Percentiles rank a stretch among this genome's conserved stretches.
Conservation (phyloP, 2,888 invertebrate species). For the Globia sparganii region DNA sequence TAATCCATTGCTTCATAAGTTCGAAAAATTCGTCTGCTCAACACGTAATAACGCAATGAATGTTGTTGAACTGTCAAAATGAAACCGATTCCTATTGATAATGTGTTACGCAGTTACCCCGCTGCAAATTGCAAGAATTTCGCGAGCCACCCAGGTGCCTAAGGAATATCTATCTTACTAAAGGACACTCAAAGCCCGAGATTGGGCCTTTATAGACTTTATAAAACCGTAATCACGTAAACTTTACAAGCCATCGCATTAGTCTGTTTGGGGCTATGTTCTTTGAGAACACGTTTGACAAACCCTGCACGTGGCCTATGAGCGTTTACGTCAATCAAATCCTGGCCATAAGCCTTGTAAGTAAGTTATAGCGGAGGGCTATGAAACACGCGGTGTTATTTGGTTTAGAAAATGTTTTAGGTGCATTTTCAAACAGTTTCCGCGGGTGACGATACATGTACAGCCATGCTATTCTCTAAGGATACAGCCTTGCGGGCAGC, state of each 20-base stretch:
- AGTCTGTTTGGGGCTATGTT: constrained; percentile 32
- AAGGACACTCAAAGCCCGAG: not conserved
- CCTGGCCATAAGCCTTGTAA: constrained; percentile 65
- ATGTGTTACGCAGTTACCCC: too few relatives aligned
- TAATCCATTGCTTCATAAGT: too few relatives aligned
- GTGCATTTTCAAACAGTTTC: not conserved
- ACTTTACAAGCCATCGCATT: constrained; percentile 34
- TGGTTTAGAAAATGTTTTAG: too few relatives aligned
- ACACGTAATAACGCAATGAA: too few relatives aligned
- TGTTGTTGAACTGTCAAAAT: too few relatives aligned
- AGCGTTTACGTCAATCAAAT: constrained; percentile 75
- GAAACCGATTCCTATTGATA: too few relatives aligned
- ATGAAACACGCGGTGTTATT: constrained; percentile 8
- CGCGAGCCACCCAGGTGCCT: not conserved
- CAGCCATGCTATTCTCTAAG: too few relatives aligned
- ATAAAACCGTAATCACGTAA: constrained; percentile 19
- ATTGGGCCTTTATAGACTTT: not conserved
- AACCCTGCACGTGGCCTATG: constrained; percentile 71
- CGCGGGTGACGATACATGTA: not conserved
- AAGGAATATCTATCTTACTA: not conserved
- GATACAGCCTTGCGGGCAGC: too few relatives aligned
- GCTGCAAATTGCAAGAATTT: not conserved
- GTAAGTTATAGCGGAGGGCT: constrained; percentile 55
- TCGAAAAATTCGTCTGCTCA: too few relatives aligned
- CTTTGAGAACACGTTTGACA: constrained; percentile 64